Percentiles rank a stretch among this genome's conserved stretches.
phyloP scores from a whole-genome alignment of 2,113 vertebrate species.

The Phaethornis superciliosus region DNA sequence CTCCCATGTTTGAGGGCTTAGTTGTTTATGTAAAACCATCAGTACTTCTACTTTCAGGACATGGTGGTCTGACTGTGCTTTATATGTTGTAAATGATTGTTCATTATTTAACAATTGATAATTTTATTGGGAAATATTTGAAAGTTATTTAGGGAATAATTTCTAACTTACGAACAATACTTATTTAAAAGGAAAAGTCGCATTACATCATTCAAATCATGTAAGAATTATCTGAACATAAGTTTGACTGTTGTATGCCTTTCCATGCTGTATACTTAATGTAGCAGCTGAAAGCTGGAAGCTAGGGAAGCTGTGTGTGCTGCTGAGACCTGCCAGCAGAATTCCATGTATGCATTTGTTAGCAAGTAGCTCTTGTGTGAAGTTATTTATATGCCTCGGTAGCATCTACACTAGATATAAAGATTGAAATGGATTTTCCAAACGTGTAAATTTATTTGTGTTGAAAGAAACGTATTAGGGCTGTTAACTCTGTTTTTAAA shows the following conservation, averaged over 20 bases:
- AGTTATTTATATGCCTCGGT: constrained; percentile 17
- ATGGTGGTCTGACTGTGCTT: background rate
- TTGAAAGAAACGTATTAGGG: background rate
- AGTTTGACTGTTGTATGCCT: constrained; percentile 4
- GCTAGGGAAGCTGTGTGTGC: background rate
- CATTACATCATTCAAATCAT: background rate
- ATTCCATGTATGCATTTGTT: constrained; percentile 12
- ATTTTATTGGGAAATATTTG: background rate
- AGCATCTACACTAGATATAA: background rate
- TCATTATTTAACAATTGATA: background rate
- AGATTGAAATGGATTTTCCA: background rate
- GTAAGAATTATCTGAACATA: background rate
- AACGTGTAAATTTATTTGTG: background rate
- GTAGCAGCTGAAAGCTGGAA: background rate
- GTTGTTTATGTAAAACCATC: background rate
- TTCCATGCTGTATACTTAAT: background rate
- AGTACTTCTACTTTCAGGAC: background rate
- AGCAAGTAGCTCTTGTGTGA: constrained; percentile 15
- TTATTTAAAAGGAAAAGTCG: background rate
- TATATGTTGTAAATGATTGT: background rate
- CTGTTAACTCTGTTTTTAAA: background rate
- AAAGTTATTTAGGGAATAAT: background rate
- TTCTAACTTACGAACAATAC: background rate
- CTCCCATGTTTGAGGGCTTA: background rate
- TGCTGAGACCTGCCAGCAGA: background rate